phyloP scores from a whole-genome alignment of 2,113 vertebrate species.

The Antechinus stuartii region DNA sequence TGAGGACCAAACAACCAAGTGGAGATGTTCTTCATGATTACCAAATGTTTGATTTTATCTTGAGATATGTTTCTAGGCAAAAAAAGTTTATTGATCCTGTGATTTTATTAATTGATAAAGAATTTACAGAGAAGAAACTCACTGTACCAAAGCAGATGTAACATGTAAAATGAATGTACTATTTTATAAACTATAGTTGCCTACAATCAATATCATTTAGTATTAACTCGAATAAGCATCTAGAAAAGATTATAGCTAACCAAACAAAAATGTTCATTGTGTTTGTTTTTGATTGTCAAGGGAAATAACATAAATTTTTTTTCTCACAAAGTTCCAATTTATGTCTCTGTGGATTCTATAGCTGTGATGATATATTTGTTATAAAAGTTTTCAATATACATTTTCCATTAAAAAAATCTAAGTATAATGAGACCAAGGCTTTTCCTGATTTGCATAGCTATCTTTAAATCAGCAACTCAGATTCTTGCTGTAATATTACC shows the following conservation, averaged over 20 bases:
- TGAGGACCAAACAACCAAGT: not conserved
- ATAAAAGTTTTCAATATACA: not conserved
- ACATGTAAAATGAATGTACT: not conserved
- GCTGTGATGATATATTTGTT: not conserved
- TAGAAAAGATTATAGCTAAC: not conserved
- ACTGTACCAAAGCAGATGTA: not conserved
- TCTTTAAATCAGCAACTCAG: not conserved
- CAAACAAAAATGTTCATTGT: not conserved
- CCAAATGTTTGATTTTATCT: not conserved
- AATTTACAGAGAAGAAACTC: not conserved
- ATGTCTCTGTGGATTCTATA: not conserved
- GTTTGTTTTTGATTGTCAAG: not conserved
- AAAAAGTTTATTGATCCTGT: not conserved
- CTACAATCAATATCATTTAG: not conserved
- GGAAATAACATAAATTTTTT: not conserved
- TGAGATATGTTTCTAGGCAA: not conserved
- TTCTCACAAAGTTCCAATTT: not conserved
- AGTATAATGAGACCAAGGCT: not conserved
- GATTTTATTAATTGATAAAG: not conserved
- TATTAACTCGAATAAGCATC: not conserved
- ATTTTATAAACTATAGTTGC: not conserved
- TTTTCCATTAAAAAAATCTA: not conserved
- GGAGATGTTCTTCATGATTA: not conserved
- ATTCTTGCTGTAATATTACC: not conserved
- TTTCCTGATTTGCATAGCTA: not conserved